A percentile compares a stretch with the other conserved stretches of the same genome.
These are phyloP conservation scores for Mythimna impura DNA, from an alignment of 2,888 invertebrate species.

Conservation along the genomic window DNA sequence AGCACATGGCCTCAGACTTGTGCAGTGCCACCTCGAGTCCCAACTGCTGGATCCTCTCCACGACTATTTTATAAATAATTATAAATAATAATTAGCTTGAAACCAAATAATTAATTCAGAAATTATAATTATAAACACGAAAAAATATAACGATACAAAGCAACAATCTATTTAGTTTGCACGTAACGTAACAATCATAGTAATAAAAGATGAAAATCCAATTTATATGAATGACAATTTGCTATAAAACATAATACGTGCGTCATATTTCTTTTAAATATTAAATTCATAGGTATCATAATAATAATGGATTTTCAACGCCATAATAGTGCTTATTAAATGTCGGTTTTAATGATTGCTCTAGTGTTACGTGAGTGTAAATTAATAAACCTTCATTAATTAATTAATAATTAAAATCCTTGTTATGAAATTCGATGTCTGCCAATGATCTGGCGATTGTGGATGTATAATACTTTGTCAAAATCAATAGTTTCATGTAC, in stretches of 20 bases:
- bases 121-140: no score
- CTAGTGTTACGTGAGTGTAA: constrained; percentile 29
- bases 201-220: constrained; percentile 24
- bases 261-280: constrained; percentile 27
- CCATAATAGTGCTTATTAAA: constrained; percentile 40
- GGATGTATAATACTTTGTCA: background rate
- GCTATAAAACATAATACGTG: background rate
- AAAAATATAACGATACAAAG: no score
- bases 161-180: no score
- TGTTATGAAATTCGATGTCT: constrained; percentile 17
- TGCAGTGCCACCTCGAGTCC: no score
- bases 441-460: constrained; percentile 11
- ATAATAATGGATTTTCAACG: constrained; percentile 33
- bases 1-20: no score
- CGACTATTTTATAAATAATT: no score
- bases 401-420: constrained; percentile 43
- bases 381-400: constrained; percentile 50
- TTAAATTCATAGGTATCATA: constrained; percentile 27
- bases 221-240: constrained; percentile 26
- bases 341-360: constrained; percentile 43
- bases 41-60: no score
- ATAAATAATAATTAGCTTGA: no score
- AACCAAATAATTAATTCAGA: no score
- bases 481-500: background rate
- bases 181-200: no score